phyloP scores from a whole-genome alignment of 1,140 invertebrate genomes.

The Trachymyrmex cornetzi region DNA sequence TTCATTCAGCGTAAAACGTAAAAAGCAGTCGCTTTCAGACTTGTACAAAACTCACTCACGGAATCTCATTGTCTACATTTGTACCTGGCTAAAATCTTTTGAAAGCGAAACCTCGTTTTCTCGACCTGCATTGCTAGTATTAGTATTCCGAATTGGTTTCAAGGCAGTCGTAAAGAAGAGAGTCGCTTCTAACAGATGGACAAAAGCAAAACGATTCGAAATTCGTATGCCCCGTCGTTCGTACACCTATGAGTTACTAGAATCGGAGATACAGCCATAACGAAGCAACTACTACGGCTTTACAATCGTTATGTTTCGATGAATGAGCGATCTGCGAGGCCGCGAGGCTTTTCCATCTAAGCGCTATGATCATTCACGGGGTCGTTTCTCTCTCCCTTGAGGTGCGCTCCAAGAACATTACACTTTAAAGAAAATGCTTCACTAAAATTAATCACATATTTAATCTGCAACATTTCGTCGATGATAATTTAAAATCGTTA shows the following conservation, averaged over 20 bases:
- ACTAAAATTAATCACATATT: neutral
- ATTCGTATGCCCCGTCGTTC: neutral
- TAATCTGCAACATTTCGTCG: neutral
- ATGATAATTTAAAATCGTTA: neutral
- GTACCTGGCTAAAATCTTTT: conserved; percentile 12
- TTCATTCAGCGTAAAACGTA: conserved; percentile 37
- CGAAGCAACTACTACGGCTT: conserved; percentile 31
- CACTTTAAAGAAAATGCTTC: neutral
- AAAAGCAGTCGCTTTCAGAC: conserved; percentile 35
- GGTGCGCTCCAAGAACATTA: neutral
- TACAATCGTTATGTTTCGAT: conserved; percentile 58
- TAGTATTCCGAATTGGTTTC: conserved; percentile 53
- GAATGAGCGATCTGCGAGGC: conserved; percentile 46
- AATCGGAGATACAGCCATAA: neutral
- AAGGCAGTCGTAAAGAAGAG: conserved; percentile 33
- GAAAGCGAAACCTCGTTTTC: conserved; percentile 54
- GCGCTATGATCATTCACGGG: neutral
- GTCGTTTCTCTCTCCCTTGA: neutral
- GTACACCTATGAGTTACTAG: neutral
- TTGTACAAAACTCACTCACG: conserved; percentile 17
- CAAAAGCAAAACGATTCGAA: conserved; percentile 44
- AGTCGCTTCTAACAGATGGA: neutral
- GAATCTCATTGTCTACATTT: conserved; percentile 50
- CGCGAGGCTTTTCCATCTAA: conserved; percentile 56
- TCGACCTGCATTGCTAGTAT: conserved; percentile 35